A percentile compares a stretch with the other conserved stretches of the same genome.
These are phyloP conservation scores for Hydropsyche betteni DNA, from an alignment of 2,888 invertebrate species.

Conservation along the genomic window DNA sequence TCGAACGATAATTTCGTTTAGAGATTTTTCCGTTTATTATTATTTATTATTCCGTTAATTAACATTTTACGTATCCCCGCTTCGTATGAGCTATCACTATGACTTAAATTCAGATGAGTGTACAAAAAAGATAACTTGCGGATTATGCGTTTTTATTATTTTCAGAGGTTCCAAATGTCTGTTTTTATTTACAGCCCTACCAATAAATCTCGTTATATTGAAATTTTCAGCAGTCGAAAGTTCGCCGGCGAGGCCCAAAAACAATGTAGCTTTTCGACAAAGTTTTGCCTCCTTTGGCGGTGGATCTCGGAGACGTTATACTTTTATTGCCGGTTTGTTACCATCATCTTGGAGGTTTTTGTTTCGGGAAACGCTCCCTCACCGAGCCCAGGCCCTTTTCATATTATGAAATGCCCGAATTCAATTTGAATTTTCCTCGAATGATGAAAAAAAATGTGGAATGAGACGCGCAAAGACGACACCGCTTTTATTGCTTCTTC, in stretches of 20 bases:
- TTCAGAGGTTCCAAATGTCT: neutral
- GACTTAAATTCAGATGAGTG: neutral
- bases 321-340: slow-evolving; percentile 36
- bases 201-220: slow-evolving; percentile 37
- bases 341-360: slow-evolving; percentile 15
- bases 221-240: slow-evolving; percentile 31
- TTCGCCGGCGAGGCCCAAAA: slow-evolving; percentile 17
- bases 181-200: slow-evolving; percentile 22
- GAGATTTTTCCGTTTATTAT: neutral
- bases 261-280: slow-evolving; percentile 20
- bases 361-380: neutral
- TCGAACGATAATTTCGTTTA: slow-evolving; percentile 1
- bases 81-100: slow-evolving; percentile 17
- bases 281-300: slow-evolving; percentile 8
- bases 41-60: no score
- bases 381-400: neutral
- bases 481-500: no score
- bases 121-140: neutral
- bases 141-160: neutral
- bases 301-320: slow-evolving; percentile 12
- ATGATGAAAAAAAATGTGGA: no score
- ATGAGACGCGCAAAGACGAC: no score
- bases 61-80: neutral
- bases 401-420: slow-evolving; percentile 10
- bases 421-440: slow-evolving; percentile 10